phyloP scores from a whole-genome alignment of 1,140 invertebrate genomes.

The Ruditapes philippinarum region DNA sequence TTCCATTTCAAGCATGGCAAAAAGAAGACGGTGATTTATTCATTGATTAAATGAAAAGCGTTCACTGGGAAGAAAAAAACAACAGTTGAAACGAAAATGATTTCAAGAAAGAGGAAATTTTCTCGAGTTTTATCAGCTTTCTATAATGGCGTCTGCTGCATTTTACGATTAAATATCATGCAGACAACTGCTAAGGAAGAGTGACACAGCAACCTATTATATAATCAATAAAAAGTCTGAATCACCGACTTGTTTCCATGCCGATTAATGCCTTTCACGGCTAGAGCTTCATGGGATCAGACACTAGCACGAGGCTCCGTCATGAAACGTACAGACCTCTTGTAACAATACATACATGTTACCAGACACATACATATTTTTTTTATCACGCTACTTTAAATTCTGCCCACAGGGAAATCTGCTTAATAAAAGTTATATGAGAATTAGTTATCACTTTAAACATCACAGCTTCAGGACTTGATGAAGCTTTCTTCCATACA shows the following conservation, averaged over 20 bases:
- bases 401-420: no score
- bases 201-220: neutral
- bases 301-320: no score
- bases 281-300: neutral
- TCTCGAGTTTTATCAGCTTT: conserved; percentile 11
- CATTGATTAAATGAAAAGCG: neutral
- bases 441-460: no score
- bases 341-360: no score
- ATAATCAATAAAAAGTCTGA: conserved; percentile 23
- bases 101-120: neutral
- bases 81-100: neutral
- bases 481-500: no score
- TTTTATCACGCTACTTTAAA: no score
- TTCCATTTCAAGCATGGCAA: no score
- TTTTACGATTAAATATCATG: neutral
- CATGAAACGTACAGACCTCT: no score
- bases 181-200: neutral
- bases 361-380: no score
- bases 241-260: neutral
- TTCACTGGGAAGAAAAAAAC: no score
- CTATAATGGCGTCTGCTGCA: neutral
- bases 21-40: neutral
- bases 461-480: no score
- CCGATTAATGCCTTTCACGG: neutral
- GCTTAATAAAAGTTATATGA: no score